These are phyloP conservation scores for Macrotis lagotis DNA, from an alignment of 2,113 vertebrate genomes.

Conservation along the genomic window DNA sequence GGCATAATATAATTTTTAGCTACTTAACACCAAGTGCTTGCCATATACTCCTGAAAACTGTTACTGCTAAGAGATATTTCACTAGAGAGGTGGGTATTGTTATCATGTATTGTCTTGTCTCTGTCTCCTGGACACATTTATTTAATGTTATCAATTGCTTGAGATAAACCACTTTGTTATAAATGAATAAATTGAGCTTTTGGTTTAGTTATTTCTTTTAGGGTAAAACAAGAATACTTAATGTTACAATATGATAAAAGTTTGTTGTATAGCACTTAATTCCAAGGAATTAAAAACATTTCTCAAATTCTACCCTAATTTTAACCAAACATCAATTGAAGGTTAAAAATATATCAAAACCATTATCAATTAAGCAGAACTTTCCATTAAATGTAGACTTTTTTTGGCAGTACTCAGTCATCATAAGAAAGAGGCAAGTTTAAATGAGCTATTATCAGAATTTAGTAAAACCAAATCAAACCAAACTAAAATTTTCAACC, in stretches of 20 bases:
- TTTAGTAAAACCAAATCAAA: background rate
- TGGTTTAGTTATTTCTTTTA: background rate
- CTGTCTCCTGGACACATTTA: background rate
- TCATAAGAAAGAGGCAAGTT: background rate
- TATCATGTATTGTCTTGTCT: background rate
- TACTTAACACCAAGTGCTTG: background rate
- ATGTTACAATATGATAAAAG: background rate
- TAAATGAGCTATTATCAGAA: background rate
- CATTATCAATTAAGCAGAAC: background rate
- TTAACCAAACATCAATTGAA: background rate
- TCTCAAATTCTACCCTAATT: background rate
- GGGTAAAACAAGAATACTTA: background rate
- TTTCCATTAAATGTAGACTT: background rate
- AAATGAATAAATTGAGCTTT: background rate
- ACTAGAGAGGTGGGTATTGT: background rate
- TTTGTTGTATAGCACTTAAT: background rate
- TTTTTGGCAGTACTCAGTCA: background rate
- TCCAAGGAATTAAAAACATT: background rate
- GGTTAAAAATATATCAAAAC: background rate
- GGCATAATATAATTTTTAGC: conserved; percentile 11
- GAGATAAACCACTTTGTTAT: background rate
- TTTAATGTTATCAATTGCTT: background rate
- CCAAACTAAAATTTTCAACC: background rate
- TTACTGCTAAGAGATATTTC: background rate
- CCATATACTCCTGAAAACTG: background rate